Base-by-base conservation (phyloP, 1,140 invertebrate genomes). In the Lordiphosa collinella region DNA sequence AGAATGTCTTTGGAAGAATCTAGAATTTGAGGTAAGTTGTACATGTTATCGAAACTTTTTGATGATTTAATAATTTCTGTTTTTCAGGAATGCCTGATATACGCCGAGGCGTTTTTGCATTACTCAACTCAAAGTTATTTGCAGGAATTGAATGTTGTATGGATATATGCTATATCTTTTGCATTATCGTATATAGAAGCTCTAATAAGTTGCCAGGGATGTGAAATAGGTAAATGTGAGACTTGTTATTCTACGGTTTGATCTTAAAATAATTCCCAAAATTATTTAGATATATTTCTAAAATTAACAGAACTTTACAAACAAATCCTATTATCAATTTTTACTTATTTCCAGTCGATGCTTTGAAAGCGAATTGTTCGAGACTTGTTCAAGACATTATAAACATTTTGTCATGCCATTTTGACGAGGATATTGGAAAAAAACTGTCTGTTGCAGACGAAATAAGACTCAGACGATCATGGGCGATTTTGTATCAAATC, bases 381-480 rank as follows among this genome's bases (percentile, higher is more conserved):
- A 18, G 47, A 22, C 34, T 50, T 25, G 34, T 50, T n/a, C 47
- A 50, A 5, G n/a, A 37, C 4, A 50, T 50, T 18, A 36, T 50
- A 22, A 50, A 36, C 18, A 37, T 50, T 2, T 32, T 50, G 4
- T 50, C 47, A 37, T 50, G n/a, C 12, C 6, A 35, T 12, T 37
- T 50, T 6, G 47, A 50, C 37, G 34, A 35, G 8, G 34, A 50
- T 9, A 25, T 37, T 11, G 47, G 11, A 12, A 50, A 36, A 36
- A 50, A 36, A 12, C n/a, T 3, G 3, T 35, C 8, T 0, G 2
- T 16, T n/a, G 9, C 11, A 13, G 16, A 37, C 11, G 47, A 50
- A 50, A 22, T 37, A 36, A 37, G 34, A 16, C 13, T 50, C 2
- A 50, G 47, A 18, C 2, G 13, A 16, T 50, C 47, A 3, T 50